phyloP scores from a whole-genome alignment of 2,888 invertebrate genomes.

The Taenaris catops region DNA sequence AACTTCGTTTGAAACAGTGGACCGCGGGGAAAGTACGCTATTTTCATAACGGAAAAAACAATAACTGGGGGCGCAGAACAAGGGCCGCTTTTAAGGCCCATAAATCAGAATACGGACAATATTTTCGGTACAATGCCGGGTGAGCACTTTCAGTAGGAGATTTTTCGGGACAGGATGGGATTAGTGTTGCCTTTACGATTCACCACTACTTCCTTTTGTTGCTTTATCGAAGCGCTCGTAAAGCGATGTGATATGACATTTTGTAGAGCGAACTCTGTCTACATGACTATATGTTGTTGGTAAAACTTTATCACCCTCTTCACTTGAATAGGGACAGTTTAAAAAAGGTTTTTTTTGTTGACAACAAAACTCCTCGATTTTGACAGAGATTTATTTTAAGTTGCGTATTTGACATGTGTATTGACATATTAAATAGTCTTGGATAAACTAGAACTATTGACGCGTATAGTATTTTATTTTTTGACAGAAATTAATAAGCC shows the following conservation, averaged over 20 bases:
- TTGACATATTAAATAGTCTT: too few relatives aligned
- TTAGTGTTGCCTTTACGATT: constrained; percentile 72
- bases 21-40: constrained; percentile 56
- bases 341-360: too few relatives aligned
- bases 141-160: constrained; percentile 54
- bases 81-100: constrained; percentile 70
- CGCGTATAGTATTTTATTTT: too few relatives aligned
- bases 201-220: constrained; percentile 57
- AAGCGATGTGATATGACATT: constrained; percentile 35
- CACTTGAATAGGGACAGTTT: too few relatives aligned
- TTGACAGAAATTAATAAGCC: too few relatives aligned
- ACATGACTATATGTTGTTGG: too few relatives aligned
- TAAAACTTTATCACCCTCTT: too few relatives aligned
- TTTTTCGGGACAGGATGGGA: constrained; percentile 61
- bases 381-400: too few relatives aligned
- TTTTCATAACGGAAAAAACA: constrained; percentile 74
- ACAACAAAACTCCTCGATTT: too few relatives aligned
- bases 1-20: constrained; percentile 51
- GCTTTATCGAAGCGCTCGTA: constrained; percentile 51
- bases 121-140: constrained; percentile 57
- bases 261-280: constrained; percentile 16
- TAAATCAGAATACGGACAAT: constrained; percentile 73
- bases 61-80: constrained; percentile 64
- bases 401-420: too few relatives aligned
- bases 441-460: too few relatives aligned